These are phyloP conservation scores for Fabriciana adippe DNA, from an alignment of 2,888 invertebrate genomes.

Conservation along the genomic window DNA sequence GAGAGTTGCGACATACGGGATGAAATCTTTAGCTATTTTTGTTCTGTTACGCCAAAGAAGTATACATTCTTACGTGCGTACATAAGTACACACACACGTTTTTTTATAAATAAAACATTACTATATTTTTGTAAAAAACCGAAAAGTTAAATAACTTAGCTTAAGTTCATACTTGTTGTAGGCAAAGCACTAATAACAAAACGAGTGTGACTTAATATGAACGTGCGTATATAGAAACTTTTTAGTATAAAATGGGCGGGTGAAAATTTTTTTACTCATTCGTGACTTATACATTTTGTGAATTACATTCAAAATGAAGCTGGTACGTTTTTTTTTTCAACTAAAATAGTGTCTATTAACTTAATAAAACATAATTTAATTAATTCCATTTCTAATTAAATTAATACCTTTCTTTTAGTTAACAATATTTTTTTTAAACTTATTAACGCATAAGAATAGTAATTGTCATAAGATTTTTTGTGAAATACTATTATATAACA, in stretches of 20 bases:
- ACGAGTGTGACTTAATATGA: slow-evolving; percentile 54
- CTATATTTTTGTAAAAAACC: no score
- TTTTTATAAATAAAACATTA: no score
- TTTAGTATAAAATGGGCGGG: slow-evolving; percentile 63
- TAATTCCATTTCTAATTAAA: not conserved
- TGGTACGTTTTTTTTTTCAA: slow-evolving; percentile 57
- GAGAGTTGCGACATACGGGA: no score
- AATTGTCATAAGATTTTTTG: no score
- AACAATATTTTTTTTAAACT: not conserved
- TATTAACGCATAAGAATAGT: no score
- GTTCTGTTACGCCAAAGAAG: no score
- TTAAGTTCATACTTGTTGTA: slow-evolving; percentile 44
- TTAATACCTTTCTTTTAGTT: not conserved
- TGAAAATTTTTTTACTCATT: slow-evolving; percentile 62
- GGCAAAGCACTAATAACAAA: slow-evolving; percentile 38
- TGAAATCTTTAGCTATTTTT: no score
- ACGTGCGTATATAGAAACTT: slow-evolving; percentile 51
- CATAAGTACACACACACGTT: no score
- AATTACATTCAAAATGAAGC: slow-evolving; percentile 59
- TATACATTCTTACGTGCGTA: no score
- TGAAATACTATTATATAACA: no score
- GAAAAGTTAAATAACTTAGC: no score
- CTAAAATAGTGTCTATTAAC: slow-evolving; percentile 5
- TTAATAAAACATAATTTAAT: not conserved
- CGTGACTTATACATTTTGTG: slow-evolving; percentile 48